Base-by-base conservation (phyloP, 2,113 vertebrate genomes). In the Suncus etruscus region DNA sequence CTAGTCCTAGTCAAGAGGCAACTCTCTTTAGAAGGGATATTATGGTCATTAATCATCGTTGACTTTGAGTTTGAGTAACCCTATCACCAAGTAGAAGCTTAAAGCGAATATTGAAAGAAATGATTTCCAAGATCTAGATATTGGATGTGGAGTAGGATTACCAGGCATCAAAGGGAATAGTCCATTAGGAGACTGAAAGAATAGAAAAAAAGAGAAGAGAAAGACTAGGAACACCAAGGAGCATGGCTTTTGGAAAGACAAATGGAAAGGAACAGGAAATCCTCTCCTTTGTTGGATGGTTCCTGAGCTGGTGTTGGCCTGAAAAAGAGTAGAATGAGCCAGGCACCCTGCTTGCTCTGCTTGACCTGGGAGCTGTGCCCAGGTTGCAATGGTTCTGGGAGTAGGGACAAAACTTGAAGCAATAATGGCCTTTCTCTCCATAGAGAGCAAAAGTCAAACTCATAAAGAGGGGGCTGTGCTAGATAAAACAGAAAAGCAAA, bases 401-500 rank as follows among this genome's bases (percentile, higher is more conserved):
- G 7, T 22, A 68, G 47, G 27, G 54, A 92, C 27, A 83, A 8
- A 90, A 76, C 15, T 15, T 50, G 72, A 79, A 73, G 47, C 66
- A 66, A 48, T 86, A 72, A 73, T 65, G 68, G 47, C 61, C 24
- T 86, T 86, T 88, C 25, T 88, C 31, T 94, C 68, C 72, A 29
- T 1, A 25, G 32, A 92, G 83, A 76, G 32, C 24, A 39, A 24
- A 32, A 89, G 74, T 78, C 81, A 78, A 78, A 45, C 87, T 94
- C 87, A 82, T 81, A 74, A 76, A 86, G 74, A 82, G 54, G 51
- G 22, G 14, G n/a, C 58, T 0, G 4, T 83, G 87, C 93, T 90
- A 92, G 84, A 92, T 84, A 74, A 93, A 93, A 76, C 58, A 77
- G 89, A 75, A 0, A 6, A 69, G 84, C 47, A 45, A 65, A 81